phyloP scores from a whole-genome alignment of 2,797 vertebrate genomes.

The Champsocephalus gunnari region DNA sequence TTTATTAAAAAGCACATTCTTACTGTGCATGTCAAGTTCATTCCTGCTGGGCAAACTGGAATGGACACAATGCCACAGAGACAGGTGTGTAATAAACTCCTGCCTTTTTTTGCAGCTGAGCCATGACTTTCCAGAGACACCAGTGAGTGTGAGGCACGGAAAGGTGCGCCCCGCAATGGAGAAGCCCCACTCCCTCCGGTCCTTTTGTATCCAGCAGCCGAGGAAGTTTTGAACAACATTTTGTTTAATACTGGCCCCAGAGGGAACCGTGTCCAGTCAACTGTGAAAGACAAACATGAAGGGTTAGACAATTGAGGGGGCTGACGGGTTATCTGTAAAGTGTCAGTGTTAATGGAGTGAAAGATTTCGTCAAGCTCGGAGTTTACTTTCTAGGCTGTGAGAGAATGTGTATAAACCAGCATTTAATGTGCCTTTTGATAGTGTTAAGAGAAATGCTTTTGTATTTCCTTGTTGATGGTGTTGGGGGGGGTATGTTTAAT shows the following conservation, averaged over 20 bases:
- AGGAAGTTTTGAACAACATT: constrained; percentile 86
- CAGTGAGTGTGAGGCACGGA: constrained; percentile 88
- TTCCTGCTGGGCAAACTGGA: not conserved
- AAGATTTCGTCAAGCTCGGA: constrained; percentile 18
- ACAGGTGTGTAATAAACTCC: constrained; percentile 19
- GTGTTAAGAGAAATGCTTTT: constrained; percentile 36
- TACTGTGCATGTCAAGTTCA: not conserved
- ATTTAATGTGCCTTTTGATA: constrained; percentile 41
- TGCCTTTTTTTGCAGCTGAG: constrained; percentile 84
- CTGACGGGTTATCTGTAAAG: constrained; percentile 38
- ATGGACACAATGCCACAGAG: not conserved
- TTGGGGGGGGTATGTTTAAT: constrained; percentile 52
- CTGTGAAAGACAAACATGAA: constrained; percentile 58
- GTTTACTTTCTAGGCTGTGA: constrained; percentile 47
- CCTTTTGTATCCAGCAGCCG: constrained; percentile 93
- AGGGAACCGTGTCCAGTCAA: constrained; percentile 37
- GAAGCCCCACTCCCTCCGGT: constrained; percentile 84
- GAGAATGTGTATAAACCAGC: constrained; percentile 53
- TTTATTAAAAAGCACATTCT: not conserved
- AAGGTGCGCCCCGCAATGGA: constrained; percentile 89
- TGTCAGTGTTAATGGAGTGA: constrained; percentile 31
- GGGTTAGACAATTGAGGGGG: constrained; percentile 36
- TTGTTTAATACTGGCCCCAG: not conserved
- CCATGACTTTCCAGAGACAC: constrained; percentile 89
- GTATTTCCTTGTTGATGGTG: constrained; percentile 35